Evolutionary conservation across 2,888 invertebrate genomes (phyloP), one percentile per base, ranked within the genome.

Genomic region (Prenolepis imparis): DNA sequence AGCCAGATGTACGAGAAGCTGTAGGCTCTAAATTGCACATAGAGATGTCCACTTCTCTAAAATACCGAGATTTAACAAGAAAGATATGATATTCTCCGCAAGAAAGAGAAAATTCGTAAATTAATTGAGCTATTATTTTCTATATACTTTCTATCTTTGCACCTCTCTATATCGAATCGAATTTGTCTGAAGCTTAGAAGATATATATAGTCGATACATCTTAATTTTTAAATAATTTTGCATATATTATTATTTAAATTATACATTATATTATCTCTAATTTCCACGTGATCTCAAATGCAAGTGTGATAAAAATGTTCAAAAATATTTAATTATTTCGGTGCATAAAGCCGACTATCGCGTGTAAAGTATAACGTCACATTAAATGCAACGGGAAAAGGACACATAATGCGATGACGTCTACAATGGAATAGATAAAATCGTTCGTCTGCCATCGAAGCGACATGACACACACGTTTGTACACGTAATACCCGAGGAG

Each of bases 381-480:
- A 66, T 66, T n/a, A 77, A 78, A 82, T 82, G 84, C 75, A 80
- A 87, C 64, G 57, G 3, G 59, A 55, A 78, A 84, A 83, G 6
- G 15, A 32, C n/a, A 24, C 5, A 28, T 28, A 21, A n/a, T 57
- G 70, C 57, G 59, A 70, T 63, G 83, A 82, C 72, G 64, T 82
- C 61, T 52, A 59, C 73, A 81, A 81, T 81, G 41, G 64, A 87
- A 83, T 83, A 89, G 89, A 87, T 86, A 84, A 86, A 88, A 84
- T 48, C 59, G 44, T 59, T 70, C 84, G 75, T 86, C 63, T 73
- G 61, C 75, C 73, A 83, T 80, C 83, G 82, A 68, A 67, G 70
- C 52, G 74, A 36, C 70, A 74, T 75, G 36, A 78, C 75, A 28
- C 32, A n/a, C 11, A 52, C 52, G 8, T 32, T n/a, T 18, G 28